Evolutionary conservation across 2,113 vertebrate species (phyloP).

Genomic region (Myotis davidii): DNA sequence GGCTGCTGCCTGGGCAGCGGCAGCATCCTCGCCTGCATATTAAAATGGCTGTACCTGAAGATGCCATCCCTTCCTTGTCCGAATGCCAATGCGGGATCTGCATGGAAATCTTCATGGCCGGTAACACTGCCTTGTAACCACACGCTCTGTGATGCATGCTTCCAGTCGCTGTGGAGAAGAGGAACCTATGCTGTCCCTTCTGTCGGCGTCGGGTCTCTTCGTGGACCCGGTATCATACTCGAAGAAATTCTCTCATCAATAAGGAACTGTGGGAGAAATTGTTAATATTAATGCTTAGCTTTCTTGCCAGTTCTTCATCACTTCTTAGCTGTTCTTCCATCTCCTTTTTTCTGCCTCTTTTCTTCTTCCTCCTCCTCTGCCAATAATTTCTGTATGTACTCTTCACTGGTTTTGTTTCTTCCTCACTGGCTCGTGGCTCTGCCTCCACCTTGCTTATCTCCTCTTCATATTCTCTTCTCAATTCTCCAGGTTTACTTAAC

Average conservation of each 20-base stretch:
- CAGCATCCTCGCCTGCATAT: background rate
- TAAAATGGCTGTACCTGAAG: slow-evolving; percentile 77
- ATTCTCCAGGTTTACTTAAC: too few relatives aligned
- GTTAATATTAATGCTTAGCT: slow-evolving; percentile 87
- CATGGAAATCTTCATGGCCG: slow-evolving; percentile 92
- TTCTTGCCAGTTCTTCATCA: slow-evolving; percentile 91
- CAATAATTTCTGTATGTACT: slow-evolving; percentile 91
- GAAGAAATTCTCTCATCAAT: slow-evolving; percentile 91
- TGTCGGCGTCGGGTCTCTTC: slow-evolving; percentile 94
- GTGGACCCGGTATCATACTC: slow-evolving; percentile 89
- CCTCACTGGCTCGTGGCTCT: slow-evolving; percentile 89
- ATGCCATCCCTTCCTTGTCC: slow-evolving; percentile 82
- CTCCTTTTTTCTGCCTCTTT: slow-evolving; percentile 83
- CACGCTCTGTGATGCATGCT: slow-evolving; percentile 93
- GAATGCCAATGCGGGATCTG: slow-evolving; percentile 94
- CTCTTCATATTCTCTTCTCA: too few relatives aligned
- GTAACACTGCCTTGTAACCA: slow-evolving; percentile 94
- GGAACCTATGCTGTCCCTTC: slow-evolving; percentile 92
- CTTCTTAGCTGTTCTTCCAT: slow-evolving; percentile 87
- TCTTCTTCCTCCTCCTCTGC: slow-evolving; percentile 89
- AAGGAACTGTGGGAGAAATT: slow-evolving; percentile 87
- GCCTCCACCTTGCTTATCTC: slow-evolving; percentile 86
- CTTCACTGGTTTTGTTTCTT: slow-evolving; percentile 91
- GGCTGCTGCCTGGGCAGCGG: background rate
- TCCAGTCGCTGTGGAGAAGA: slow-evolving; percentile 93